Base-by-base conservation (phyloP, 2,113 vertebrate species). In the Buteo buteo region DNA sequence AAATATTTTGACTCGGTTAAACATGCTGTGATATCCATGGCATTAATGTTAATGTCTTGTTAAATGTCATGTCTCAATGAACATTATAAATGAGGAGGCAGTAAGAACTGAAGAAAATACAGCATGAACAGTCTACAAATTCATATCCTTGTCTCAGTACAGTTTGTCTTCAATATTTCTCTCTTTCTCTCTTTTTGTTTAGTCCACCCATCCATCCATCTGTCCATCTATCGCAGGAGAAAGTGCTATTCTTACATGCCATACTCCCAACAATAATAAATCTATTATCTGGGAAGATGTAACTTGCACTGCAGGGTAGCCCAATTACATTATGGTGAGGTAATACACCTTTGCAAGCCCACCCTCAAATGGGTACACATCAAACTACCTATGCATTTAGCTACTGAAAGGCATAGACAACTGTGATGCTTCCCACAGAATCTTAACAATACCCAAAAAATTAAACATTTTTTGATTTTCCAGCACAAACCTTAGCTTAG, bases 11-110 rank as follows among this genome's bases (percentile, higher is more conserved):
- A 94, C 26, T 95, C 38, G 64, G 32, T 50, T 89, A 86, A 89
- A 88, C 29, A 62, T 45, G 29, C 42, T 90, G n/a, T 29, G 83
- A 77, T 77, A 90, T 20, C 28, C 59, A 42, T 73, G 20, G 52
- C 72, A 86, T 70, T 83, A 86, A 77, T 50, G 7, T 81, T 87
- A 84, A 94, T 57, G 40, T 31, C 36, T 90, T 86, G 84, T 86
- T 71, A 94, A 96, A 94, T 81, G 47, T 90, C 79, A 93, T 50
- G 19, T 88, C 59, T 87, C 66, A 88, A 52, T 77, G 45, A 96
- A 58, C 45, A 57, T 26, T 67, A 50, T 52, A 93, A 91, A 88
- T 45, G 31, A 93, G 84, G 78, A 95, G 79, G 55, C 54, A 92
- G 69, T 50, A 94, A 80, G 44, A 94, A 86, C 59, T 81, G 72